These are phyloP conservation scores for Nyctibius grandis DNA, from an alignment of 2,797 vertebrate genomes.

Conservation along the genomic window DNA sequence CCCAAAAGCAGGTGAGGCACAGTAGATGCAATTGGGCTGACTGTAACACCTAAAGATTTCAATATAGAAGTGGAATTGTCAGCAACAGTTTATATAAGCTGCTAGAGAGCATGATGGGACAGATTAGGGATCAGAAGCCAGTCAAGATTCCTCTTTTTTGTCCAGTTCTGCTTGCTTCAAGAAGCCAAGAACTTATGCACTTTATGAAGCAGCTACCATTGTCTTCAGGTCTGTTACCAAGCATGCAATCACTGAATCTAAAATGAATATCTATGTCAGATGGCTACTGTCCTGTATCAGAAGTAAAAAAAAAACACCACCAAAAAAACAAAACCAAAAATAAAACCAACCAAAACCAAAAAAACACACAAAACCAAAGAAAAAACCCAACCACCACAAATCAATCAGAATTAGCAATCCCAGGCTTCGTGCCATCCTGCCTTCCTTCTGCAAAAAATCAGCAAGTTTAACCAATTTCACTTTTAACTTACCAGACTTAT, in stretches of 20 bases:
- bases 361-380: background rate
- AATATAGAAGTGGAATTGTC: background rate
- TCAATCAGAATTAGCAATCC: background rate
- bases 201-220: background rate
- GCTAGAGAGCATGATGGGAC: background rate
- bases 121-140: background rate
- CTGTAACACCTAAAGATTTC: background rate
- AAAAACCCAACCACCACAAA: background rate
- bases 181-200: background rate
- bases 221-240: background rate
- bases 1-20: background rate
- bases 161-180: background rate
- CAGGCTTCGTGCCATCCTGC: background rate
- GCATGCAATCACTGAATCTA: background rate
- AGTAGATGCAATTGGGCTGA: background rate
- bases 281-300: background rate
- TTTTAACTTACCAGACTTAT: constrained; percentile 87
- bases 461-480: background rate
- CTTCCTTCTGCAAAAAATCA: background rate
- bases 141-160: background rate
- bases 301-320: background rate
- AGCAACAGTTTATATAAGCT: background rate
- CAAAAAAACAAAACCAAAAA: too few species aligned
- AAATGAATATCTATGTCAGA: background rate
- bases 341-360: too few species aligned